phyloP scores from a whole-genome alignment of 2,797 vertebrate genomes.

The Diceros bicornis region DNA sequence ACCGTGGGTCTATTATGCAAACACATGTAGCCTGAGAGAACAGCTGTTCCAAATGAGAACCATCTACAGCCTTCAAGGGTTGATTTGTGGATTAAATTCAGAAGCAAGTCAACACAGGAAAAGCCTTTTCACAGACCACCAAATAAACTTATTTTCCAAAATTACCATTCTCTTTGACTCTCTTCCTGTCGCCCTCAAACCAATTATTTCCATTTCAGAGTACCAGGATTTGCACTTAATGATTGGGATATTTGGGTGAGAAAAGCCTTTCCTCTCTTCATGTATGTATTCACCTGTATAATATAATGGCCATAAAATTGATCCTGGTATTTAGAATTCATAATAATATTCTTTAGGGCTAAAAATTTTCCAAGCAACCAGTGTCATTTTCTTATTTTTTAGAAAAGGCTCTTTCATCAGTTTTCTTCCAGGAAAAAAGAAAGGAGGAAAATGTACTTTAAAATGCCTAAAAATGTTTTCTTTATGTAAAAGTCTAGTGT shows the following conservation, averaged over 20 bases:
- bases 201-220: constrained; percentile 69
- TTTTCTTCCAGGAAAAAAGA: constrained; percentile 58
- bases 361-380: constrained; percentile 33
- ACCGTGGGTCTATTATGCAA: neutral
- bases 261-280: constrained; percentile 63
- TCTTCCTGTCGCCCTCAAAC: neutral
- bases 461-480: constrained; percentile 33
- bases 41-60: neutral
- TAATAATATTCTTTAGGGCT: neutral
- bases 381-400: constrained; percentile 5
- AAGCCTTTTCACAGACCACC: constrained; percentile 43
- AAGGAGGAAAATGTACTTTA: constrained; percentile 28
- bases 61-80: neutral
- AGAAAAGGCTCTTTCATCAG: neutral
- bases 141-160: constrained; percentile 68
- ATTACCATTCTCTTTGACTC: constrained; percentile 52
- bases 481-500: constrained; percentile 18
- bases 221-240: constrained; percentile 46
- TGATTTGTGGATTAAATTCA: neutral
- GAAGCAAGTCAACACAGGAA: constrained; percentile 49
- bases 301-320: constrained; percentile 69
- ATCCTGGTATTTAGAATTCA: constrained; percentile 51
- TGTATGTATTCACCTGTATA: constrained; percentile 39
- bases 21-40: neutral
- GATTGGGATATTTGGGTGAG: constrained; percentile 30